Evolutionary conservation across 1,140 invertebrate species (phyloP), one percentile per base, ranked within the genome.

Genomic region (Hylaeus anthracinus): DNA sequence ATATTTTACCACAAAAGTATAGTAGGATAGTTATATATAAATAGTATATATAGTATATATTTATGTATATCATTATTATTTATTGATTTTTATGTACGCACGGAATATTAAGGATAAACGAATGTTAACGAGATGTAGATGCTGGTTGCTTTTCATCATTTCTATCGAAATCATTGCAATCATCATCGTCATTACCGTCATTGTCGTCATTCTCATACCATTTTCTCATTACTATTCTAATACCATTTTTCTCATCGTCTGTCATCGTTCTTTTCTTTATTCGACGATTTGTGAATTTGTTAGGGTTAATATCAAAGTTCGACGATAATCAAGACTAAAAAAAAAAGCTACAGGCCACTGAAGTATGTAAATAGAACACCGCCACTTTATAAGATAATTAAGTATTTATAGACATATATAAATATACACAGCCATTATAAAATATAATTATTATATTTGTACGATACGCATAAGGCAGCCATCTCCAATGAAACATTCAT

Each of bases 1-100:
- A 91, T 92, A 90, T 92, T 90, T 89, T 92, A 92, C 89, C 90
- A 92, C 88, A 91, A 91, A 91, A 92, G 88, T 92, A 90, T 92
- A 87, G 88, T 87, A 89, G 90, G 79, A 83, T 91, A 92, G 88
- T 80, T 51, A 84, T 88, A 58, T 87, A 85, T 82, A 82, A 69
- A 81, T 72, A 75, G 56, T 82, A 85, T 72, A 64, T 85, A 82
- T 83, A 51, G 45, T 48, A 48, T 48, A 90, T 90, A 90, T 90
- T 90, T 91, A 90, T 90, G 77, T 91, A 89, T 87, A 79, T 86
- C 83, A 87, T 87, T 84, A 87, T 88, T 91, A 92, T 90, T 91
- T 92, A 92, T 90, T 90, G 86, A 92, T 85, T 87, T 79, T 64
- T 66, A 69, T 66, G 69, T 81, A 72, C 37, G 72, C 61, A 56